These are phyloP conservation scores for Peromyscus leucopus DNA, from an alignment of 2,113 vertebrate genomes.

Conservation along the genomic window DNA sequence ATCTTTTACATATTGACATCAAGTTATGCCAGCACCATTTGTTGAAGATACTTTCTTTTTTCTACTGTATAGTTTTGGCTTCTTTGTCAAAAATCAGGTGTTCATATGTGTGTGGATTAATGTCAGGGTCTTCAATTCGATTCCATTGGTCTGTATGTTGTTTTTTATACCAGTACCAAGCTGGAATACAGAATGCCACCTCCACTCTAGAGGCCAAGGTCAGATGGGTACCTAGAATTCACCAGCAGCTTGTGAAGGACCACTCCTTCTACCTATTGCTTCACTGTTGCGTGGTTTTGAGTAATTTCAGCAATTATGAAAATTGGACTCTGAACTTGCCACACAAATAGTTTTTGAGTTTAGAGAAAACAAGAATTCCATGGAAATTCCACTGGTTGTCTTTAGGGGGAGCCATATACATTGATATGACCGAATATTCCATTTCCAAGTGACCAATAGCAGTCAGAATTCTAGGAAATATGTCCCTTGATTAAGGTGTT, in stretches of 20 bases:
- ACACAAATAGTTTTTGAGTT: constrained; percentile 31
- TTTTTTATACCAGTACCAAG: too few relatives aligned
- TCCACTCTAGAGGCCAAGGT: neutral
- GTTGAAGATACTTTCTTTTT: too few relatives aligned
- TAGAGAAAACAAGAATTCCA: constrained; percentile 39
- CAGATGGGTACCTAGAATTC: neutral
- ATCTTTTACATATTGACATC: too few relatives aligned
- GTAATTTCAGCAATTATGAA: constrained; percentile 33
- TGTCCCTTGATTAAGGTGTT: neutral
- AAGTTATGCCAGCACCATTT: too few relatives aligned
- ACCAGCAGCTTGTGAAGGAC: neutral
- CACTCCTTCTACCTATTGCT: neutral
- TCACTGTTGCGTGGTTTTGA: neutral
- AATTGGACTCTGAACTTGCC: constrained; percentile 46
- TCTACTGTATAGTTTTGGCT: too few relatives aligned
- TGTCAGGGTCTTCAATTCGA: too few relatives aligned
- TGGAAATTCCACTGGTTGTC: neutral
- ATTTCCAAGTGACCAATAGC: neutral
- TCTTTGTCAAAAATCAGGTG: too few relatives aligned
- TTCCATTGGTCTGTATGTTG: too few relatives aligned
- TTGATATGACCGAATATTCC: neutral
- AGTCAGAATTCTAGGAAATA: neutral
- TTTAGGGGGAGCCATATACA: neutral
- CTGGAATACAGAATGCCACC: neutral
- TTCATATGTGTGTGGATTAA: too few relatives aligned